Conservation (phyloP, 2,113 vertebrate species). For the Meleagris gallopavo region DNA sequence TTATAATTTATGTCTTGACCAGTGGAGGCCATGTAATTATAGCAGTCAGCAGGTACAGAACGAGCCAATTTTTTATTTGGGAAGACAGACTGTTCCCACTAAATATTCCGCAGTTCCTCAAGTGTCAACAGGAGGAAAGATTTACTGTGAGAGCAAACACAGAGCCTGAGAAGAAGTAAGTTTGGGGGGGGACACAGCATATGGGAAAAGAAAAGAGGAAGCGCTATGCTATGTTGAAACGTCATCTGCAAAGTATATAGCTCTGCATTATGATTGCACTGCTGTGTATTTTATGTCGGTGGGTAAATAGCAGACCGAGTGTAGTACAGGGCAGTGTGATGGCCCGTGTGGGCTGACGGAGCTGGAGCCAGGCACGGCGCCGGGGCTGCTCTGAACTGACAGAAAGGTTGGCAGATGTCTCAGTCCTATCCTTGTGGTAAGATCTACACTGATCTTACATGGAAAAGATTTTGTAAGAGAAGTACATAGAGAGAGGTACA, state of each 20-base stretch:
- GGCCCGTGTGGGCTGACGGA: not conserved
- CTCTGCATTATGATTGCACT: not conserved
- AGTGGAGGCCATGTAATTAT: not conserved
- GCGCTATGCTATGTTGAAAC: too few relatives aligned
- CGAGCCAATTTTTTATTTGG: not conserved
- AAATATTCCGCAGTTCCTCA: not conserved
- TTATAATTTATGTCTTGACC: not conserved
- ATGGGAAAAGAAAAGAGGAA: not conserved
- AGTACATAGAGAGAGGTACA: not conserved
- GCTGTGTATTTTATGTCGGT: not conserved
- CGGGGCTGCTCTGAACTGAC: not conserved
- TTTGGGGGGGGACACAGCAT: not conserved
- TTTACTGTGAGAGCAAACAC: not conserved
- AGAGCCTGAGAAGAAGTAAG: not conserved
- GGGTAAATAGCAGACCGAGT: not conserved
- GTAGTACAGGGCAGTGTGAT: not conserved
- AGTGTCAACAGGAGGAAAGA: not conserved
- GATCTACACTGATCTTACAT: not conserved
- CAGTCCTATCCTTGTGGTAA: not conserved
- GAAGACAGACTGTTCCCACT: not conserved
- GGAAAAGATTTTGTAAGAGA: not conserved
- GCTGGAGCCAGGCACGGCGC: accelerated
- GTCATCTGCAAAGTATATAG: not conserved
- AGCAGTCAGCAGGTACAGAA: not conserved
- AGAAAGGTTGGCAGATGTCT: not conserved